Conservation (phyloP, 2,113 vertebrate species). For the Silurus glanis region DNA sequence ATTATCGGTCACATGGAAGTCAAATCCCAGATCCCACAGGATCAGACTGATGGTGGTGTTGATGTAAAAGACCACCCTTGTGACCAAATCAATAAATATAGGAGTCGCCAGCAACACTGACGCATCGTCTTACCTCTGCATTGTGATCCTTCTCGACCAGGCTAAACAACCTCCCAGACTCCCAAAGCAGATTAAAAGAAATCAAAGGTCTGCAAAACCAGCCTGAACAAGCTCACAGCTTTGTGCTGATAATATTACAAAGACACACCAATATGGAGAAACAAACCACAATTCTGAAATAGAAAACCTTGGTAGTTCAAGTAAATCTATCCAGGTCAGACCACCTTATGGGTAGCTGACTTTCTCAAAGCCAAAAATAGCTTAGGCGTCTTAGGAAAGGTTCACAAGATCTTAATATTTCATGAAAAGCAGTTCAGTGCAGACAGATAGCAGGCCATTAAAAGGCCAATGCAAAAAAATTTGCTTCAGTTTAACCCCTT, state of each 20-base stretch:
- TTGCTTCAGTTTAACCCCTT: not conserved
- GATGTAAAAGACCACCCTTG: not conserved
- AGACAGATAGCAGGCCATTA: not conserved
- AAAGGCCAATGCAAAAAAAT: not conserved
- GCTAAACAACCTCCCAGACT: conserved; percentile 41
- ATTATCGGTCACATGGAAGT: not conserved
- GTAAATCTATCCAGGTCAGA: conserved; percentile 16
- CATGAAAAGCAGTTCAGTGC: conserved; percentile 18
- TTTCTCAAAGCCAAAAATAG: not conserved
- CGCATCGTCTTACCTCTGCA: conserved; percentile 16
- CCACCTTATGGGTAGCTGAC: not conserved
- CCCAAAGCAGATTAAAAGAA: conserved; percentile 43
- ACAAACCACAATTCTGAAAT: not conserved
- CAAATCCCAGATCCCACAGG: not conserved
- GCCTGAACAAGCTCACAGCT: not conserved
- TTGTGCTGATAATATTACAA: not conserved
- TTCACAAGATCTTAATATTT: conserved; percentile 37
- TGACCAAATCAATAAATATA: conserved; percentile 1
- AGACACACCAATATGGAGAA: not conserved
- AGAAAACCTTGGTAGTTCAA: not conserved
- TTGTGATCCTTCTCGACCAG: conserved; percentile 24
- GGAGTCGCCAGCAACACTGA: not conserved
- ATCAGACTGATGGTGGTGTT: not conserved
- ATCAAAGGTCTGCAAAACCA: conserved; percentile 35
- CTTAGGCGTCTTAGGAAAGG: not conserved